A percentile compares a stretch with the other conserved stretches of the same genome.
Evolutionary conservation across 2,888 invertebrate genomes (phyloP).

Genomic region (Eupeodes latifasciatus): DNA sequence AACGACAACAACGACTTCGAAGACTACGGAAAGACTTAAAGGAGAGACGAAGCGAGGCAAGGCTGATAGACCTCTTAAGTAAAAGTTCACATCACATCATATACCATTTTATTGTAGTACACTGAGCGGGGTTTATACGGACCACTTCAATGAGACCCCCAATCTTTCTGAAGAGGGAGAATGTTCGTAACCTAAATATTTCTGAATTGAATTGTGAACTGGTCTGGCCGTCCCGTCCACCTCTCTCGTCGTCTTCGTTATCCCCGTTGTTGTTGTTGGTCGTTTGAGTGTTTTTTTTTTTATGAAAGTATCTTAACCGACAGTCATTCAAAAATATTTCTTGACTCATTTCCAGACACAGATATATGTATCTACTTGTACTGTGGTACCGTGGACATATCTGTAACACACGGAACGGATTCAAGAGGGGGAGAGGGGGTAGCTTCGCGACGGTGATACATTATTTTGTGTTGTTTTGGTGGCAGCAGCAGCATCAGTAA

Average conservation of each 20-base stretch:
- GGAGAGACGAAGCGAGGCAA: neutral
- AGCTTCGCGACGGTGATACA: neutral
- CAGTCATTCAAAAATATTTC: slow-evolving; percentile 70
- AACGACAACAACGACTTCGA: neutral
- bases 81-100: slow-evolving; percentile 65
- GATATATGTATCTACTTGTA: slow-evolving; percentile 5
- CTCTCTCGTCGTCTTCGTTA: no score
- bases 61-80: slow-evolving; percentile 50
- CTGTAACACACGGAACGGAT: neutral
- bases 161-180: slow-evolving; percentile 40
- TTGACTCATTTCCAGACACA: slow-evolving; percentile 59
- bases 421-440: neutral
- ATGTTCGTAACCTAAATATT: slow-evolving; percentile 73
- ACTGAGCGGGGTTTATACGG: slow-evolving; percentile 20
- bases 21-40: no score
- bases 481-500: neutral
- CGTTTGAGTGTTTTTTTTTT: slow-evolving; percentile 34
- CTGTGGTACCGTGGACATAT: no score
- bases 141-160: slow-evolving; percentile 39
- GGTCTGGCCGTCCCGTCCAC: slow-evolving; percentile 29
- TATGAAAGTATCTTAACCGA: slow-evolving; percentile 62
- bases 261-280: neutral
- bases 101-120: neutral
- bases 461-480: slow-evolving; percentile 46
- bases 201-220: slow-evolving; percentile 55